phyloP scores from a whole-genome alignment of 1,140 invertebrate genomes.

The Neodiprion virginianus region DNA sequence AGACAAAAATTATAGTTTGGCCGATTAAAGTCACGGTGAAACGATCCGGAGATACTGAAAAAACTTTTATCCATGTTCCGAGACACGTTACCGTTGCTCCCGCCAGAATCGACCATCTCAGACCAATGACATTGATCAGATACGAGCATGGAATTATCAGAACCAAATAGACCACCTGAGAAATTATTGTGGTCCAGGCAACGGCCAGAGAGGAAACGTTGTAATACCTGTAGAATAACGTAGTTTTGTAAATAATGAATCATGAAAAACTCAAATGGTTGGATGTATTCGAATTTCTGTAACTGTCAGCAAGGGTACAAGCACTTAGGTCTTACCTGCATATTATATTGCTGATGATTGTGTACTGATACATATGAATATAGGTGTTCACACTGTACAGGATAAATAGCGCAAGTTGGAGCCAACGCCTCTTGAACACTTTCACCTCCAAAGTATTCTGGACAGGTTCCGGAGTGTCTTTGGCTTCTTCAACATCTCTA shows the following conservation, averaged over 20 bases:
- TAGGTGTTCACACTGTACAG: constrained; percentile 66
- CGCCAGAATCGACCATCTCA: constrained; percentile 41
- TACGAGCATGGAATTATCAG: constrained; percentile 72
- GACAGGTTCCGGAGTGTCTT: no score
- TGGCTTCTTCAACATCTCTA: no score
- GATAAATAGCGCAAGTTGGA: constrained; percentile 67
- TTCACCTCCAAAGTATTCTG: no score
- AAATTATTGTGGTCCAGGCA: constrained; percentile 72
- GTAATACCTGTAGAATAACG: constrained; percentile 45
- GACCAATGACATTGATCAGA: constrained; percentile 63
- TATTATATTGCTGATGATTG: constrained; percentile 49
- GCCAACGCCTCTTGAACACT: constrained; percentile 58
- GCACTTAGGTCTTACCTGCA: constrained; percentile 30
- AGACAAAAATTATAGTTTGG: no score
- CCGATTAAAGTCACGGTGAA: constrained; percentile 66
- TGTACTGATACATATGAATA: constrained; percentile 54
- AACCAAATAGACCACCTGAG: constrained; percentile 72
- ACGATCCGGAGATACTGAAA: constrained; percentile 58
- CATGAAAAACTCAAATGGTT: no score
- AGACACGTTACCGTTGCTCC: constrained; percentile 52
- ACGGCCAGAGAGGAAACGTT: constrained; percentile 57
- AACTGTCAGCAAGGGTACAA: no score
- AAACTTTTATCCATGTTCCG: constrained; percentile 75
- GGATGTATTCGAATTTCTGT: no score
- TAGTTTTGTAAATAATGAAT: no score